Conservation (phyloP, 2,797 vertebrate genomes). For the Propithecus deckenii region DNA sequence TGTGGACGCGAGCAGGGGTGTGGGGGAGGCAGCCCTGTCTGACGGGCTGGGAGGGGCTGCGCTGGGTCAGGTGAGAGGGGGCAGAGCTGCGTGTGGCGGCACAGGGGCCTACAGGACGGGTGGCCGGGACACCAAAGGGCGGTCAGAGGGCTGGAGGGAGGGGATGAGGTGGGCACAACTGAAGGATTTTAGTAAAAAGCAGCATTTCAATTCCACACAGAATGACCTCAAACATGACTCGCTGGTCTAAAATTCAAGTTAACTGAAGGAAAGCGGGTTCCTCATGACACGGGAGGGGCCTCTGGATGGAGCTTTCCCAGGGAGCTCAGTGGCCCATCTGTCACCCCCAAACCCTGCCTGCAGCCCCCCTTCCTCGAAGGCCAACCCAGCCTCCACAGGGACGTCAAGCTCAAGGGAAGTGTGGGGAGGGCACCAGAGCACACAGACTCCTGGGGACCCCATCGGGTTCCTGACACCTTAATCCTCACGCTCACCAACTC, state of each 20-base stretch:
- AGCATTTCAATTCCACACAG: neutral
- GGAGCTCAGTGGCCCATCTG: fast-evolving
- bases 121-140: fast-evolving
- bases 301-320: neutral
- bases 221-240: neutral
- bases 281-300: neutral
- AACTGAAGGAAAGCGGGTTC: neutral
- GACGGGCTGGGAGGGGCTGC: too few species aligned
- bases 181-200: neutral
- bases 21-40: neutral
- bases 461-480: neutral
- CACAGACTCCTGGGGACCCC: neutral
- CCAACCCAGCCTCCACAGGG: neutral
- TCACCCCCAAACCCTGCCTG: too few species aligned
- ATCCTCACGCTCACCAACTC: neutral
- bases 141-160: neutral
- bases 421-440: neutral
- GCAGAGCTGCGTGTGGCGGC: neutral
- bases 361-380: neutral
- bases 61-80: too few species aligned
- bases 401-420: neutral
- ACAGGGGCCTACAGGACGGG: neutral
- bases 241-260: neutral
- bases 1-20: neutral
- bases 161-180: fast-evolving